Evolutionary conservation across 2,113 vertebrate genomes (phyloP), one percentile per base, ranked within the genome.

Genomic region (Lepus americanus): DNA sequence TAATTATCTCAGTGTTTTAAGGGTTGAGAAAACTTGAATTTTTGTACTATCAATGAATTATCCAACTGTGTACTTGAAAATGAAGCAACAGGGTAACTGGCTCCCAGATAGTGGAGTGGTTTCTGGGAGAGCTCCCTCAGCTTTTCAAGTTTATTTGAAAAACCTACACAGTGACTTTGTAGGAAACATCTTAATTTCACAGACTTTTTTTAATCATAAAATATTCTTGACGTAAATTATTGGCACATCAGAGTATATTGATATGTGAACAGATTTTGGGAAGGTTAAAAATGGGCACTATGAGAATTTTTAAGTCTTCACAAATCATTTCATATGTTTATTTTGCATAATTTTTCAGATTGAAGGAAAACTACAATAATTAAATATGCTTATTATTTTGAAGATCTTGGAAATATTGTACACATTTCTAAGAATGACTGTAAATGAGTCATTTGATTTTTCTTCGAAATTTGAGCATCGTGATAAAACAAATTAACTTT

Each of bases 91-190:
- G 66, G 63, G 29, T 94, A 74, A 73, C 19, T 77, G 66, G 14
- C 63, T 91, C 55, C 69, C 78, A 92, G 59, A 55, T 22, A 6
- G 77, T 53, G 19, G 72, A 79, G 44, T 70, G 29, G 69, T 74
- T 79, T 95, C 88, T 83, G 70, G 73, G 85, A 92, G 66, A 11
- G 6, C 73, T 95, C 96, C 90, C 84, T 96, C 64, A 91, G 64
- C 3, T 91, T 98, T 97, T 96, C 79, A 94, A 64, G 63, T 97
- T 87, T 95, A 80, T 94, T 97, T 88, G 85, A 95, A 94, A 95
- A 90, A 66, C 94, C 59, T 90, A 31, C 66, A 93, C 66, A 59
- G 22, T 96, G 92, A 0, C 70, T 94, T 95, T 97, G 51, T 85
- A 76, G 87, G 91, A 96, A 94, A 94, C 95, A 25, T 87, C 25